Base-by-base conservation (phyloP, 2,113 vertebrate species). In the Atlantisia rogersi region DNA sequence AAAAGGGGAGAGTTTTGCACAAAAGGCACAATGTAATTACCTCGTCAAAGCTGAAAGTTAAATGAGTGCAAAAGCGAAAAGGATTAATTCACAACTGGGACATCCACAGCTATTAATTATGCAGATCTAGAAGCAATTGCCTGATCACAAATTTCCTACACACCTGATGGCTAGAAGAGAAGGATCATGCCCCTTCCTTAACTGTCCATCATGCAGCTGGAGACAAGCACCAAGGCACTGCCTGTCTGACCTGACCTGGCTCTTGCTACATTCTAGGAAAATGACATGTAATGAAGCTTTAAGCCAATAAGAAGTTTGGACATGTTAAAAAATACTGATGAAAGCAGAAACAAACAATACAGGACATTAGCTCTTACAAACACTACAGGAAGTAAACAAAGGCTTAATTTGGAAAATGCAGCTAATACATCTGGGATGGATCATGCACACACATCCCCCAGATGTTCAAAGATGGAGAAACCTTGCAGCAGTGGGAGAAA, bases 371-470 rank as follows among this genome's bases (percentile, higher is more conserved):
- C 53, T 89, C 65, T 91, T 76, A 92, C 88, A 94, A 94, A 93
- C 76, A 56, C 48, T 8, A 6, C 71, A 93, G 76, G 85, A 90
- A 90, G 29, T 90, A 94, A 96, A 96, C 87, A 85, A 83, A 92
- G 53, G 62, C 86, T 92, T 88, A 44, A 63, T 70, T 81, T 86
- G 96, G 90, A 97, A 96, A 93, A 90, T 64, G 71, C 1, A 0
- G 82, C 79, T 88, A 88, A 83, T 68, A 86, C 88, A 95, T 94
- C 90, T 95, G 95, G 80, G 86, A 88, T 55, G 58, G 78, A 96
- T 96, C 80, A 93, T 69, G 32, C 40, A 77, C 22, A 15, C 17
- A 60, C 14, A 15, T 26, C 48, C 4, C 56, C 63, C n/a, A 85
- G 92, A 94, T 94, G 82, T 92, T 86, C 5, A 50, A n/a, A 92